A percentile compares a stretch with the other conserved stretches of the same genome.
phyloP scores from a whole-genome alignment of 2,113 vertebrate genomes.

The Apteryx mantelli region DNA sequence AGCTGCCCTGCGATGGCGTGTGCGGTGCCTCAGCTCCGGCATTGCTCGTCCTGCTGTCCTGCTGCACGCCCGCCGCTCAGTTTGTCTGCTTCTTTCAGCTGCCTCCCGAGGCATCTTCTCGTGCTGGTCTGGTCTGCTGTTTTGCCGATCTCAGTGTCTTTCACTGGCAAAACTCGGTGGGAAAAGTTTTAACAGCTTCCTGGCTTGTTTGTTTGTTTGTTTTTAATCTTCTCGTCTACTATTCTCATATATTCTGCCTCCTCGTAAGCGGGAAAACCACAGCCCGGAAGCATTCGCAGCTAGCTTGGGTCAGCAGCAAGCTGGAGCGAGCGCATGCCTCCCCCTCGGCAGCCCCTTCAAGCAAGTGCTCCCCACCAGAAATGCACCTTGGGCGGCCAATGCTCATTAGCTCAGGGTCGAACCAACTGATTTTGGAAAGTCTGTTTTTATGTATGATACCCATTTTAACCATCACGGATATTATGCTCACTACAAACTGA shows the following conservation, averaged over 20 bases:
- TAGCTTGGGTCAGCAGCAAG: background rate
- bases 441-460: background rate
- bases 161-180: background rate
- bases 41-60: background rate
- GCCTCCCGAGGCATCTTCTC: background rate
- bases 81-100: background rate
- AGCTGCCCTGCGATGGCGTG: too few species aligned
- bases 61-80: background rate
- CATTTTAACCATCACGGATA: background rate
- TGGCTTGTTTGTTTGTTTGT: background rate
- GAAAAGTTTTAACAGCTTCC: background rate
- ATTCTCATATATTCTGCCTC: background rate
- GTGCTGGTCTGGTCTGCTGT: background rate
- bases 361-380: background rate
- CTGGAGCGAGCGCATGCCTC: background rate
- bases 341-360: background rate
- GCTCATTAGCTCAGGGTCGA: background rate
- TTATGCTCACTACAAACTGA: background rate
- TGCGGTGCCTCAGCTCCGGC: background rate
- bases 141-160: background rate
- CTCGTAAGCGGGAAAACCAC: background rate
- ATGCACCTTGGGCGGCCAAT: background rate
- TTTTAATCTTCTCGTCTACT: rapidly evolving
- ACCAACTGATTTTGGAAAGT: background rate
- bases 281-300: background rate